phyloP scores from a whole-genome alignment of 2,113 vertebrate genomes.

The Callospermophilus lateralis region DNA sequence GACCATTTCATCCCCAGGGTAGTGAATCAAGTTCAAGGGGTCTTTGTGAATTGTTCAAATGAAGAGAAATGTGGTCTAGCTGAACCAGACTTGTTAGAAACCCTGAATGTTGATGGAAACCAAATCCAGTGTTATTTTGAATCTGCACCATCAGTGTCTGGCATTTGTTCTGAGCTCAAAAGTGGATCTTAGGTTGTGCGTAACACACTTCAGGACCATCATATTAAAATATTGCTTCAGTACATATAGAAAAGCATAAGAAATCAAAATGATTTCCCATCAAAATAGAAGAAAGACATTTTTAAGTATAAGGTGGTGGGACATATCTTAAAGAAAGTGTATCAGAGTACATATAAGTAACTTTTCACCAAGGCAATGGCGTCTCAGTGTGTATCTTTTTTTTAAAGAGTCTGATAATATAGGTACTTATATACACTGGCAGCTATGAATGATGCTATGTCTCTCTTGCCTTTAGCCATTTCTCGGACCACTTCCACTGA shows the following conservation, averaged over 20 bases:
- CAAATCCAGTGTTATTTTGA: neutral
- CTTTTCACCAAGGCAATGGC: neutral
- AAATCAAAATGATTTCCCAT: neutral
- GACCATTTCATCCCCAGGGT: neutral
- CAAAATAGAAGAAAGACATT: neutral
- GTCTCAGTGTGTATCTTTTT: neutral
- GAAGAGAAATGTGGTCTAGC: neutral
- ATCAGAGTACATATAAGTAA: neutral
- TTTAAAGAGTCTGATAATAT: neutral
- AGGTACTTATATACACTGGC: neutral
- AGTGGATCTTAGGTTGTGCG: neutral
- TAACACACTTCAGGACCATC: neutral
- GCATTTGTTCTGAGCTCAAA: neutral
- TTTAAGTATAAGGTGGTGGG: neutral
- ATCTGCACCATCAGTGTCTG: neutral
- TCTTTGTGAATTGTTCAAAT: neutral
- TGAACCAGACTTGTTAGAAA: neutral
- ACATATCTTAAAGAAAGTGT: neutral
- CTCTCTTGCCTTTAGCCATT: neutral
- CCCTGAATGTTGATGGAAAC: neutral
- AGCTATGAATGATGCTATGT: neutral
- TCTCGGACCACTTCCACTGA: neutral
- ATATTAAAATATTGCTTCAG: neutral
- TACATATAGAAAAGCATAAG: neutral
- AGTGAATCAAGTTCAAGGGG: neutral